Conservation (phyloP, 1,140 invertebrate genomes). For the Helicoverpa zea region DNA sequence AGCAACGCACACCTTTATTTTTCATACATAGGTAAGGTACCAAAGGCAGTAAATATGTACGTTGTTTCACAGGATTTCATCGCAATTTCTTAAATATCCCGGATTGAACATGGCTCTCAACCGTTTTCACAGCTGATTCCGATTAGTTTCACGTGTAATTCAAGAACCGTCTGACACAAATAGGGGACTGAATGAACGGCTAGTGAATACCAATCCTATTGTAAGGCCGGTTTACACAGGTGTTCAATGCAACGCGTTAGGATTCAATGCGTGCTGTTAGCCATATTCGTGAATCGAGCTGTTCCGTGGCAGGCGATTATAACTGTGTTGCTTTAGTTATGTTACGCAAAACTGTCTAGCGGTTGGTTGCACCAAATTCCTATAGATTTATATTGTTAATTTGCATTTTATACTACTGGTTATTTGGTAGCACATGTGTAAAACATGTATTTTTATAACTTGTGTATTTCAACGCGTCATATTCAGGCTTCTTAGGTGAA, state of each 20-base stretch:
- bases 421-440: too few relatives aligned
- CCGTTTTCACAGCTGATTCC: too few relatives aligned
- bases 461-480: too few relatives aligned
- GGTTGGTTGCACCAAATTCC: too few relatives aligned
- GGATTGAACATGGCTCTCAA: too few relatives aligned
- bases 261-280: conserved; percentile 36
- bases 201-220: conserved; percentile 38
- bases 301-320: conserved; percentile 9
- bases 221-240: conserved; percentile 39
- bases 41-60: too few relatives aligned
- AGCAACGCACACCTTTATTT: too few relatives aligned
- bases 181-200: conserved; percentile 27
- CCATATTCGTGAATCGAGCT: conserved; percentile 41
- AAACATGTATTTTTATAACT: too few relatives aligned
- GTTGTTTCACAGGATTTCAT: not conserved
- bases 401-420: not conserved
- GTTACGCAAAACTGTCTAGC: not conserved
- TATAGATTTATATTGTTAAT: not conserved
- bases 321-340: not conserved
- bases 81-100: not conserved
- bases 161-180: conserved; percentile 22
- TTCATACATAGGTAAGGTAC: too few relatives aligned
- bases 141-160: conserved; percentile 12
- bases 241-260: conserved; percentile 45
- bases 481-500: too few relatives aligned